phyloP scores from a whole-genome alignment of 2,113 vertebrate genomes.

The Oceanodroma tethys region DNA sequence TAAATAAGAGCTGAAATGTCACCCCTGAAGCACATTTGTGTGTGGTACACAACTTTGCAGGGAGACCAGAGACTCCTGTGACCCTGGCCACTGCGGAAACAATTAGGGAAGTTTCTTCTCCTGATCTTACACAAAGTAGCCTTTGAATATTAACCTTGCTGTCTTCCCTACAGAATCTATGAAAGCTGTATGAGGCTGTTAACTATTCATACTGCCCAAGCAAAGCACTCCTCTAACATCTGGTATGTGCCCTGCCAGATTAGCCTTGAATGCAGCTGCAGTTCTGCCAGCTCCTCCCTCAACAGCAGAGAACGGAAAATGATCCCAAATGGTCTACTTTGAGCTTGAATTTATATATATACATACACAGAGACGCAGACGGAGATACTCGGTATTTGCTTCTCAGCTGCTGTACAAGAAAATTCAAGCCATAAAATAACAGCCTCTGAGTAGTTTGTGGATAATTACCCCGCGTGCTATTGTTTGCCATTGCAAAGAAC shows the following conservation, averaged over 20 bases:
- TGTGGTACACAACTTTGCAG: background rate
- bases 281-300: slow-evolving; percentile 60
- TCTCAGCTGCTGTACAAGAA: background rate
- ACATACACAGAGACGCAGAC: background rate
- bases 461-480: background rate
- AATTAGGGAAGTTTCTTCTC: background rate
- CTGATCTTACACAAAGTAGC: background rate
- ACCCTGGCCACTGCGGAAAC: background rate
- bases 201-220: background rate
- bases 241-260: slow-evolving; percentile 62
- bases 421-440: background rate
- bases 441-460: background rate
- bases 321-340: slow-evolving; percentile 1
- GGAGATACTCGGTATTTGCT: background rate
- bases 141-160: background rate
- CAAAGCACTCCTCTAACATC: slow-evolving; percentile 48
- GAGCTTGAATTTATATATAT: slow-evolving; percentile 8
- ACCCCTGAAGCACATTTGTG: background rate
- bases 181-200: background rate
- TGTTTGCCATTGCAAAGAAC: background rate
- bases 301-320: slow-evolving; percentile 62
- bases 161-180: background rate
- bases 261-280: slow-evolving; percentile 45
- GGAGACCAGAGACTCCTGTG: background rate
- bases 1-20: background rate